phyloP scores from a whole-genome alignment of 2,797 vertebrate genomes.

The Phaenicophaeus curvirostris region DNA sequence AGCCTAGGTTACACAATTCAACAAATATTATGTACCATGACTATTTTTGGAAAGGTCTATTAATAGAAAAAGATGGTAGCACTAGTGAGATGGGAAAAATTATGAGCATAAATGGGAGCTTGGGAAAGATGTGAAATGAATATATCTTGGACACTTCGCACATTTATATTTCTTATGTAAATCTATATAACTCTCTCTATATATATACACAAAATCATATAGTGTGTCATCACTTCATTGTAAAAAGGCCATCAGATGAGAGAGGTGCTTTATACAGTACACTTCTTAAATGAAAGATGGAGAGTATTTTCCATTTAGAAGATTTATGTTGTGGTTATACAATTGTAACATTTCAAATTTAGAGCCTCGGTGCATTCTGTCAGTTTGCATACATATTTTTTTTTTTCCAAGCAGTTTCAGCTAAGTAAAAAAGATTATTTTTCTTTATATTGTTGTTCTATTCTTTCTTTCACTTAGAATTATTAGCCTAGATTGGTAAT shows the following conservation, averaged over 20 bases:
- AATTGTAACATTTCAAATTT: background rate
- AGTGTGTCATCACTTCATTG: background rate
- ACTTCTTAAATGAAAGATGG: background rate
- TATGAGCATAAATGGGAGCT: background rate
- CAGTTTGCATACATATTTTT: rapidly evolving
- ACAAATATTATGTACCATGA: background rate
- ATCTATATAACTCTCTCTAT: too few relatives aligned
- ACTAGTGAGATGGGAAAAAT: background rate
- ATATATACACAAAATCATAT: too few relatives aligned
- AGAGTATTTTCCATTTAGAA: background rate
- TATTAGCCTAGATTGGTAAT: background rate
- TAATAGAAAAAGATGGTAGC: background rate
- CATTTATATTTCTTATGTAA: background rate
- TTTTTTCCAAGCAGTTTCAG: background rate
- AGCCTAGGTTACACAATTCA: background rate
- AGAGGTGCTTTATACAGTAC: background rate
- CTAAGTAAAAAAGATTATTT: background rate
- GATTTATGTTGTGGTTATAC: background rate
- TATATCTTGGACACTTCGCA: background rate
- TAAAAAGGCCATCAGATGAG: background rate
- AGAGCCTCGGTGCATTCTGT: background rate
- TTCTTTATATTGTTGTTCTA: background rate
- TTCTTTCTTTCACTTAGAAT: background rate
- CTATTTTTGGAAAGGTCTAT: background rate
- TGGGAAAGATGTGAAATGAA: background rate